phyloP scores from a whole-genome alignment of 2,113 vertebrate species.

The Odocoileus virginianus region DNA sequence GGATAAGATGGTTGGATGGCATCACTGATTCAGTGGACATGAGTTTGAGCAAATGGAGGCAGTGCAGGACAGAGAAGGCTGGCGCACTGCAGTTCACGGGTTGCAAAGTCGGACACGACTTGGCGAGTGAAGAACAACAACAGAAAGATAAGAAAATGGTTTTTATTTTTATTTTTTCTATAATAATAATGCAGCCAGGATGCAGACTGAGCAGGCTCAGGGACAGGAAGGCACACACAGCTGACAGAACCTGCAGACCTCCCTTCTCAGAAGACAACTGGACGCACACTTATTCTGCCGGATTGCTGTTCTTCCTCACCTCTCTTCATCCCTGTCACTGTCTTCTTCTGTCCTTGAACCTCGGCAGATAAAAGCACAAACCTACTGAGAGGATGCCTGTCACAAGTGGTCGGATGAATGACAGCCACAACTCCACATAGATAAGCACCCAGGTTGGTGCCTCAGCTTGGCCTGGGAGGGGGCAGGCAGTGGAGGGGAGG shows the following conservation, averaged over 20 bases:
- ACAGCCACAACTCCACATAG: neutral
- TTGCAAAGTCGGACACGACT: neutral
- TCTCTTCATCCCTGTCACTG: neutral
- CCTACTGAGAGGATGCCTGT: neutral
- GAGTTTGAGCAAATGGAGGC: neutral
- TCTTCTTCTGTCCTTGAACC: slow-evolving; percentile 21
- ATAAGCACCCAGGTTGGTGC: slow-evolving; percentile 31
- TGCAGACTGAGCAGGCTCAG: neutral
- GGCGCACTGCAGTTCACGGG: accelerated
- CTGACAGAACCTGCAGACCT: neutral
- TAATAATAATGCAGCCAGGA: neutral
- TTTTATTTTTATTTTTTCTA: neutral
- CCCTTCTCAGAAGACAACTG: neutral
- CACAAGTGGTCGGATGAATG: neutral
- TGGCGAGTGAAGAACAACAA: neutral
- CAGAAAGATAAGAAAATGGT: neutral
- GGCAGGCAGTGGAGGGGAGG: neutral
- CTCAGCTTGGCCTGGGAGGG: neutral
- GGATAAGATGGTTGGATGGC: neutral
- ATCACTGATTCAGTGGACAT: neutral
- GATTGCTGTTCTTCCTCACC: neutral
- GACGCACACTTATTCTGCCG: accelerated
- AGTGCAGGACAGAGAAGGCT: neutral
- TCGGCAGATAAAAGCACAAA: neutral
- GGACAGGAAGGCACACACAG: neutral